These are phyloP conservation scores for Nothocercus julius DNA, from an alignment of 2,113 vertebrate genomes.

Conservation along the genomic window DNA sequence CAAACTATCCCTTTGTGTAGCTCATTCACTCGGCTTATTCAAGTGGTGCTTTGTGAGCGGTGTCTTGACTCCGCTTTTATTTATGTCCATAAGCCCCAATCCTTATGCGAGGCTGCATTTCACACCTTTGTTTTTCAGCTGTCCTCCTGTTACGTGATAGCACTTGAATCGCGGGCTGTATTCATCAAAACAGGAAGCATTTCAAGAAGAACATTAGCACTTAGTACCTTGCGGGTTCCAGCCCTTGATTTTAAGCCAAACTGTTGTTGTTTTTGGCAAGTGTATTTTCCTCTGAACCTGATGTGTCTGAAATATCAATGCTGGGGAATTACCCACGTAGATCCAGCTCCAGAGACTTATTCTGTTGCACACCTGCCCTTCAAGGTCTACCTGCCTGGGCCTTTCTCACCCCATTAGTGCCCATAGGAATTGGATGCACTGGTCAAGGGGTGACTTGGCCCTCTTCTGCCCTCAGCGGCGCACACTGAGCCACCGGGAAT, in stretches of 20 bases:
- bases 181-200: slow-evolving; percentile 33
- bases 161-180: neutral
- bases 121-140: slow-evolving; percentile 12
- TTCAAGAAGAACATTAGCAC: slow-evolving; percentile 28
- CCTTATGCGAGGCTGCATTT: neutral
- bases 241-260: slow-evolving; percentile 38
- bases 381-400: neutral
- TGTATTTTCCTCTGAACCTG: slow-evolving; percentile 2
- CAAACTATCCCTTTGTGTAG: neutral
- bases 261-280: slow-evolving; percentile 50
- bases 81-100: neutral
- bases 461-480: neutral
- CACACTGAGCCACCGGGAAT: neutral
- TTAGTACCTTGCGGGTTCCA: neutral
- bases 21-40: neutral
- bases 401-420: neutral
- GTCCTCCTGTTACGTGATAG: slow-evolving; percentile 12
- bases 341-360: neutral
- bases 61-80: neutral
- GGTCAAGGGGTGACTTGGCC: neutral
- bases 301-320: slow-evolving; percentile 41
- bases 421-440: neutral
- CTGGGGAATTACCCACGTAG: neutral
- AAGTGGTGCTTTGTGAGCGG: neutral
- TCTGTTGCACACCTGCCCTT: slow-evolving; percentile 40